Evolutionary conservation across 2,888 invertebrate genomes (phyloP).

Genomic region (Polyommatus iphigenia): DNA sequence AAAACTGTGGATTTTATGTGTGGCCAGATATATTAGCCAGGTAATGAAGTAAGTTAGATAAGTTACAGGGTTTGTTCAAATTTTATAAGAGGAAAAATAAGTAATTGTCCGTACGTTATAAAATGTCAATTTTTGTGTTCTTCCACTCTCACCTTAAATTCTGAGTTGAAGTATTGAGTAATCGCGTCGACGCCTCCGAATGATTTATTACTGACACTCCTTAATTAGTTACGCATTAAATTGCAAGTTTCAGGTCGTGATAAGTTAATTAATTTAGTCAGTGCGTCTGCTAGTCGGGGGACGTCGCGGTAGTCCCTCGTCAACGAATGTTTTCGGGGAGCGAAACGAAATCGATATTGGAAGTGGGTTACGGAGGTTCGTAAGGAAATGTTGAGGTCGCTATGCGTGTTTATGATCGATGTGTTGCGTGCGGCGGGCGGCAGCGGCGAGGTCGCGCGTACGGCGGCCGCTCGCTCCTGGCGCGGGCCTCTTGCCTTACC

Average conservation of each 20-base stretch:
- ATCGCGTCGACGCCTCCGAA: not conserved
- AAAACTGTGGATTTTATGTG: too few relatives aligned
- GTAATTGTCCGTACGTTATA: too few relatives aligned
- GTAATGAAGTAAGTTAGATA: not conserved
- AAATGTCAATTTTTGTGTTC: too few relatives aligned
- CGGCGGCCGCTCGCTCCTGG: constrained; percentile 45
- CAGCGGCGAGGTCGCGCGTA: constrained; percentile 27
- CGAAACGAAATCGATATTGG: constrained; percentile 55
- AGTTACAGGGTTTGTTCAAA: too few relatives aligned
- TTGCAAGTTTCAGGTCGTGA: constrained; percentile 7
- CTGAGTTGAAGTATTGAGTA: not conserved
- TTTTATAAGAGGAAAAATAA: too few relatives aligned
- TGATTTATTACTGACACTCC: not conserved
- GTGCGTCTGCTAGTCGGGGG: not conserved
- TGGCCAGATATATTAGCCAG: too few relatives aligned
- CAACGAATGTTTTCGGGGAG: constrained; percentile 1
- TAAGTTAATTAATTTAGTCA: not conserved
- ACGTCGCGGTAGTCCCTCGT: not conserved
- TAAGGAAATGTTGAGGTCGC: constrained; percentile 50
- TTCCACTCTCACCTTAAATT: not conserved
- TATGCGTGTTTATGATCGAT: constrained; percentile 70
- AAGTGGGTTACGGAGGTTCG: constrained; percentile 57
- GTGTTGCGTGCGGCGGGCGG: constrained; percentile 59
- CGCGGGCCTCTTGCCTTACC: constrained; percentile 45
- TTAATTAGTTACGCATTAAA: constrained; percentile 1